These are phyloP conservation scores for Drosophila stalkeri DNA, from an alignment of 2,888 invertebrate species.

Conservation along the genomic window DNA sequence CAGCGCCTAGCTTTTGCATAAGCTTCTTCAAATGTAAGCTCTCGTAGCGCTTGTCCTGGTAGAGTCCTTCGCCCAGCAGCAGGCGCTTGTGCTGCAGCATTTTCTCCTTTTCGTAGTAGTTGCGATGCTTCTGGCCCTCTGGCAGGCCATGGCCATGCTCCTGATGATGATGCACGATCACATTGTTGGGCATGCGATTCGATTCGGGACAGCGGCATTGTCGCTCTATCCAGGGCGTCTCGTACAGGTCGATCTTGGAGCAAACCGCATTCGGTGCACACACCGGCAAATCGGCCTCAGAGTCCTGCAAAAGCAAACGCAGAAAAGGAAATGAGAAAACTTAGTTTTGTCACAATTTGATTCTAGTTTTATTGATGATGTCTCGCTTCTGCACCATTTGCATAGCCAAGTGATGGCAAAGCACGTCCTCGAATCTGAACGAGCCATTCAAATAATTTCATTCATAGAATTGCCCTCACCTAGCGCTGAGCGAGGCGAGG, in stretches of 20 bases:
- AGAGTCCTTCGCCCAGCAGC: conserved; percentile 63
- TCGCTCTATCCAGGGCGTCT: conserved; percentile 94
- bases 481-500: not conserved
- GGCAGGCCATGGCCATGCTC: conserved; percentile 24
- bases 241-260: conserved; percentile 94
- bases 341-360: conserved; percentile 11
- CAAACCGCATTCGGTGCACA: conserved; percentile 93
- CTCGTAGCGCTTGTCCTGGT: conserved; percentile 80
- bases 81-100: conserved; percentile 79
- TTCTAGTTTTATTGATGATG: conserved; percentile 5
- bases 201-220: conserved; percentile 91
- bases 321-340: not conserved
- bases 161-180: conserved; percentile 74
- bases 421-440: conserved; percentile 25
- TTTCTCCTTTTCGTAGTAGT: conserved; percentile 79
- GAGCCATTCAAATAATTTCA: conserved; percentile 49
- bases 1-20: conserved; percentile 84
- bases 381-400: conserved; percentile 29
- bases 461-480: conserved; percentile 19
- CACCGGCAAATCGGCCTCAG: conserved; percentile 92
- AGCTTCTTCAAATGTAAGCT: conserved; percentile 82
- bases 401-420: conserved; percentile 38
- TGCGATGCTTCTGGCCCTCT: conserved; percentile 70
- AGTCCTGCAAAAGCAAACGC: conserved; percentile 87
- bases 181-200: conserved; percentile 78